Evolutionary conservation across 2,113 vertebrate genomes (phyloP).

Genomic region (Ciconia boyciana): DNA sequence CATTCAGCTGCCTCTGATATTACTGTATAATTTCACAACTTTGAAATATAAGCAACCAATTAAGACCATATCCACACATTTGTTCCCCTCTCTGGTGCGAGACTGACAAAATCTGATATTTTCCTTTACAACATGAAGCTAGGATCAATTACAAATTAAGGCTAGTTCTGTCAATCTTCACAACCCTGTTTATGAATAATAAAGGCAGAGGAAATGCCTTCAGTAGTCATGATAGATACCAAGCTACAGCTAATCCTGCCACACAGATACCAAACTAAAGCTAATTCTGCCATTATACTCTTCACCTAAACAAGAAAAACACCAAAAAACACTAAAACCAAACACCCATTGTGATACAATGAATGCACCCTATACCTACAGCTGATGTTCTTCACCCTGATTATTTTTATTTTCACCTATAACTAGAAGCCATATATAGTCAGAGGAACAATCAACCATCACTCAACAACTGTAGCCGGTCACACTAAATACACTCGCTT

Average conservation of each 20-base stretch:
- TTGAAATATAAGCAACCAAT: slow-evolving; percentile 66
- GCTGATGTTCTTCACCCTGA: not conserved
- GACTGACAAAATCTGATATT: slow-evolving; percentile 45
- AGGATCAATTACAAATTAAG: slow-evolving; percentile 42
- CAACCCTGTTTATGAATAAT: not conserved
- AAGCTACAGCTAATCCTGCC: too few relatives aligned
- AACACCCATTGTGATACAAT: not conserved
- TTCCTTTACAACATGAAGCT: slow-evolving; percentile 5
- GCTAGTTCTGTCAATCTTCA: slow-evolving; percentile 16
- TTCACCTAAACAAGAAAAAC: not conserved
- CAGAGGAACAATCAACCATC: not conserved
- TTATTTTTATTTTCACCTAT: not conserved
- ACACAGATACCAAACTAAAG: not conserved
- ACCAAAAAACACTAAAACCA: not conserved
- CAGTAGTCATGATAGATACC: fast-evolving
- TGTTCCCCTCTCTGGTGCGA: slow-evolving; percentile 37
- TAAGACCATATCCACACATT: slow-evolving; percentile 37
- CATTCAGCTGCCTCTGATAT: slow-evolving; percentile 41
- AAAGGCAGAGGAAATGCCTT: slow-evolving; percentile 3
- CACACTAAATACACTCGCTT: not conserved
- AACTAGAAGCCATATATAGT: not conserved
- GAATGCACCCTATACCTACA: not conserved
- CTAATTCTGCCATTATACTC: not conserved
- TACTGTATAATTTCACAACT: slow-evolving; percentile 57
- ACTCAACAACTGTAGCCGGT: not conserved